A percentile compares a stretch with the other conserved stretches of the same genome.
Conservation (phyloP, 2,113 vertebrate genomes). For the Oriolus oriolus region DNA sequence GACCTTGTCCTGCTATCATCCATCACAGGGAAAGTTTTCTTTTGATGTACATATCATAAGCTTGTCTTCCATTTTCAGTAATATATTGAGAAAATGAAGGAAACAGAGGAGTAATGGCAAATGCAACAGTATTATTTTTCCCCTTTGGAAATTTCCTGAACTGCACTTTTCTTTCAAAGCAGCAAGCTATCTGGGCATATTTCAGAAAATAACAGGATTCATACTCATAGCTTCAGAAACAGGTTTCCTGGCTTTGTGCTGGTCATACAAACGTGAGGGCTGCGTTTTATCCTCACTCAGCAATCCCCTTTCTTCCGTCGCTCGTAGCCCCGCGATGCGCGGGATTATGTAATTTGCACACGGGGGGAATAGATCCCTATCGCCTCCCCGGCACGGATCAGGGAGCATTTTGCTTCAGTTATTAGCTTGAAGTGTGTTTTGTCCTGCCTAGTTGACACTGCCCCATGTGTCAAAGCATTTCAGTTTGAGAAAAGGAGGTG, state of each 20-base stretch:
- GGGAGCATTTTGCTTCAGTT: background rate
- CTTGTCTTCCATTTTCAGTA: background rate
- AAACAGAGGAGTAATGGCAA: background rate
- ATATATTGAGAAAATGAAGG: background rate
- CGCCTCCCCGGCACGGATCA: fast-evolving
- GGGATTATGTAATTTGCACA: background rate
- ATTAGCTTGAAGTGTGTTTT: background rate
- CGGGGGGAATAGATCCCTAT: background rate
- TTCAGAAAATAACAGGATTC: background rate
- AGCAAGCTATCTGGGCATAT: background rate
- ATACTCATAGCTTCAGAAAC: background rate
- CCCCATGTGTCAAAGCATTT: background rate
- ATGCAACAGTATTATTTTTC: background rate
- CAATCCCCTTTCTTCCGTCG: background rate
- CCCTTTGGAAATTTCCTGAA: background rate
- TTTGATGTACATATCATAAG: background rate
- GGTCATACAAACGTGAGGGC: background rate
- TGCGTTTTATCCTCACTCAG: background rate
- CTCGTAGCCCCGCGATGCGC: background rate
- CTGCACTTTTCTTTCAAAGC: background rate
- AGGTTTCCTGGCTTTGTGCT: background rate
- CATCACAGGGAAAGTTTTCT: background rate
- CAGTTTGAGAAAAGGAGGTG: background rate
- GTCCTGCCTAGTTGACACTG: background rate
- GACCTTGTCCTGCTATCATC: background rate